Conservation (phyloP, 2,888 invertebrate species). For the Acronicta leporina region DNA sequence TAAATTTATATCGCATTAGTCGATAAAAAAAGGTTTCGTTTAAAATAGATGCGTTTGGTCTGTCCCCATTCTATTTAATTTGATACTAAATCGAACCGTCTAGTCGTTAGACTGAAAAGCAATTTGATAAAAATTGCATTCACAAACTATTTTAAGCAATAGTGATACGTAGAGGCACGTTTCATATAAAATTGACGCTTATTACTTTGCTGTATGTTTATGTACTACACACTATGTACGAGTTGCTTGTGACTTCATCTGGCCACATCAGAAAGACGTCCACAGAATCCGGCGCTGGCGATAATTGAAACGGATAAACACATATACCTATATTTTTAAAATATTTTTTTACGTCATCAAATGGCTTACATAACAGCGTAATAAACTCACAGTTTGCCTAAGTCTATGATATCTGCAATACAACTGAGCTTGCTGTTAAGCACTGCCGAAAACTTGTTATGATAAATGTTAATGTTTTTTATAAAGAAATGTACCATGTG, state of each 20-base stretch:
- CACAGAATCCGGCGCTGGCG: not conserved
- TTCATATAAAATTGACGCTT: conserved; percentile 32
- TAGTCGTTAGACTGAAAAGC: conserved; percentile 37
- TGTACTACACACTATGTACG: conserved; percentile 1
- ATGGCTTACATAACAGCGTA: too few species aligned
- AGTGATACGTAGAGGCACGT: conserved; percentile 14
- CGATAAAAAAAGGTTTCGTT: conserved; percentile 3
- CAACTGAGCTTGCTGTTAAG: too few species aligned
- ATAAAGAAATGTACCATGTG: too few species aligned
- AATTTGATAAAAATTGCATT: conserved; percentile 44
- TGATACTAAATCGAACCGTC: conserved; percentile 30
- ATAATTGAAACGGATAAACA: not conserved
- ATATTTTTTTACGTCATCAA: too few species aligned
- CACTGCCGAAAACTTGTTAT: too few species aligned
- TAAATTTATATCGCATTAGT: not conserved
- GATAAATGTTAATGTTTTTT: too few species aligned
- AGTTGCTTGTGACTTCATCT: conserved; percentile 1
- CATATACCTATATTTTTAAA: too few species aligned
- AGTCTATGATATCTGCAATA: too few species aligned
- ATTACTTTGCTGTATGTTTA: conserved; percentile 8
- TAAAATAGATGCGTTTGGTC: conserved; percentile 7
- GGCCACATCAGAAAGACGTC: not conserved
- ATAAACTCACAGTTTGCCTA: too few species aligned
- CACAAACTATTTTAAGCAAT: conserved; percentile 24
- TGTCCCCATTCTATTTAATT: conserved; percentile 27